A percentile compares a stretch with the other conserved stretches of the same genome.
These are phyloP conservation scores for Amphipyra berbera DNA, from an alignment of 2,888 invertebrate species.

Conservation along the genomic window DNA sequence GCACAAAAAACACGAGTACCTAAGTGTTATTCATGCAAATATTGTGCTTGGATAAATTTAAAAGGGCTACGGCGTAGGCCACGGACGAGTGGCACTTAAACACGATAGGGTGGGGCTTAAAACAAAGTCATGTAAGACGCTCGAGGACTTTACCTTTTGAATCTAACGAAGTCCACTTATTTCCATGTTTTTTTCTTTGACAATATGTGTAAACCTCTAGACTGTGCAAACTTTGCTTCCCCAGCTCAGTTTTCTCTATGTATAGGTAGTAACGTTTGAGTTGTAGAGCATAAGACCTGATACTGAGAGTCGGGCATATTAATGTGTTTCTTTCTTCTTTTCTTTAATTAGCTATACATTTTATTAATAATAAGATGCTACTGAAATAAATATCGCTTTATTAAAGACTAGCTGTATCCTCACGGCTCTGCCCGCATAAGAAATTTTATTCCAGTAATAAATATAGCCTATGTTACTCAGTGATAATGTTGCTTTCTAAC, in stretches of 20 bases:
- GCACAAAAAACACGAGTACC: conserved; percentile 9
- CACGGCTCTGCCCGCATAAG: too few species aligned
- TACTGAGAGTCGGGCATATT: too few species aligned
- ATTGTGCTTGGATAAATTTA: conserved; percentile 47
- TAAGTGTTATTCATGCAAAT: conserved; percentile 41
- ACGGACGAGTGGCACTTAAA: conserved; percentile 37
- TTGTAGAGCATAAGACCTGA: too few species aligned
- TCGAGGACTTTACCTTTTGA: conserved; percentile 49
- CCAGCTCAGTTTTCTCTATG: conserved; percentile 1
- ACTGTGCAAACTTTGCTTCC: conserved; percentile 18
- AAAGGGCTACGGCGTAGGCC: conserved; percentile 31
- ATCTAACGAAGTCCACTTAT: conserved; percentile 49
- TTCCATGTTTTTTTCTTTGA: conserved; percentile 14
- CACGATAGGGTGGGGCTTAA: conserved; percentile 42
- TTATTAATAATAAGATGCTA: too few species aligned
- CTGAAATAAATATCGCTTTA: too few species aligned
- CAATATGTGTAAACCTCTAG: conserved; percentile 17
- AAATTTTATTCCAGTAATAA: too few species aligned
- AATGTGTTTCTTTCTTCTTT: too few species aligned
- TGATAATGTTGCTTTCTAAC: too few species aligned
- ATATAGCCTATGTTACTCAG: too few species aligned
- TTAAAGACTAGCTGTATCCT: too few species aligned
- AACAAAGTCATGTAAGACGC: conserved; percentile 47
- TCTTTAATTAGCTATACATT: too few species aligned
- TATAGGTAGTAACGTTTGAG: background rate